Evolutionary conservation across 2,113 vertebrate genomes (phyloP), one percentile per base, ranked within the genome.

Genomic region (Corvus cornix): DNA sequence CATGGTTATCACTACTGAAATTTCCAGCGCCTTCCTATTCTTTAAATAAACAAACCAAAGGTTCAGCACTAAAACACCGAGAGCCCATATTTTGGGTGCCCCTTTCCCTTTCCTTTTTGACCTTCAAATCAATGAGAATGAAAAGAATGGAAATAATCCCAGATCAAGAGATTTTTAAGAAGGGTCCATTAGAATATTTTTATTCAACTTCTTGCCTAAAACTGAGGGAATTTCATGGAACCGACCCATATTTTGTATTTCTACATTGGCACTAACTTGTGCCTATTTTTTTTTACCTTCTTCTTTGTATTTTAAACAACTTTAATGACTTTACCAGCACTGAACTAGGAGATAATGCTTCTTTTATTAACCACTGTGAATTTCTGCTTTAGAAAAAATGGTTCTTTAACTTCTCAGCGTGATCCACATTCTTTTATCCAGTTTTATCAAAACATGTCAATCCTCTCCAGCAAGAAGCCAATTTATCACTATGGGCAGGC

Each of bases 401-500:
- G 59, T 17, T 24, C 37, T 93, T 85, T 63, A 64, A 48, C 74
- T 87, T 83, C 91, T 73, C 93, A 63, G 85, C 28, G 60, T 58
- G 88, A 78, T 74, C 58, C 60, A 51, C 3, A 1, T 12, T 79
- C 62, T 70, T 90, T 66, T 37, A 62, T 62, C 33, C 15, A n/a
- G 37, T 51, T 81, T 35, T 84, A 77, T 55, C 89, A 84, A 90
- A 91, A 85, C 48, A 82, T 12, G 26, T 49, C 73, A 81, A 5
- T 75, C 69, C 31, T 46, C n/a, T 51, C 30, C 51, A 89, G 68
- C 77, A 81, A 84, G 76, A 86, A 86, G 64, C 31, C 68, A 79
- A 44, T 77, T 86, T 84, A 66, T 81, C 72, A 37, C 62, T 19
- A 27, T 48, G 21, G 58, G 58, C 18, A 0, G 4, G 63, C 33